phyloP scores from a whole-genome alignment of 2,113 vertebrate genomes.

The Circaetus cinerascens region DNA sequence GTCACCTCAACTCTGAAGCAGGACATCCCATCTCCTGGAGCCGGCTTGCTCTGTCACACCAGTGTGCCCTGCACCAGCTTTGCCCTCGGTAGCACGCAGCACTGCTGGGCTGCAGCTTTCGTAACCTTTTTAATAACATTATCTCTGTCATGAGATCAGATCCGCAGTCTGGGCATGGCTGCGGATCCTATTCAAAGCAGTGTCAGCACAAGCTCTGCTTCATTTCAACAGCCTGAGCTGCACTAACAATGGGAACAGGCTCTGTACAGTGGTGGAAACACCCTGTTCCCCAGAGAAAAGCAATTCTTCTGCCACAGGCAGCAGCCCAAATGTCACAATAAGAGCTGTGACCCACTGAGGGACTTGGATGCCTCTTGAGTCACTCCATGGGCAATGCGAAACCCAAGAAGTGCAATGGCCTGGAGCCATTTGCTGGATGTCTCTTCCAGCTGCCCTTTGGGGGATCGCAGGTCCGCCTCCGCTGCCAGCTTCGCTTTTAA shows the following conservation, averaged over 20 bases:
- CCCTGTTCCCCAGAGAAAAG: neutral
- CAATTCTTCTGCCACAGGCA: neutral
- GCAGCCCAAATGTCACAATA: neutral
- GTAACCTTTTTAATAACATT: neutral
- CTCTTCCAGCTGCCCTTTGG: neutral
- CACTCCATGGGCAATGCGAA: neutral
- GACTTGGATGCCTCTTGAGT: neutral
- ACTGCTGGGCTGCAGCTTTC: neutral
- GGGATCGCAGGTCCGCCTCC: fast-evolving
- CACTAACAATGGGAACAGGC: neutral
- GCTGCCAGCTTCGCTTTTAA: neutral
- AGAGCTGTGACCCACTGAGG: neutral
- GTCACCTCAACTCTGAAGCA: neutral
- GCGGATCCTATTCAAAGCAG: neutral
- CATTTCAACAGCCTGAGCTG: neutral
- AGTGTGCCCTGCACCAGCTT: neutral
- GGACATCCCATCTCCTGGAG: neutral
- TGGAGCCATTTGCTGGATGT: neutral
- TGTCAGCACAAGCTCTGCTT: constrained; percentile 9
- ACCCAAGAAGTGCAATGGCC: neutral
- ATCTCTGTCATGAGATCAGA: neutral
- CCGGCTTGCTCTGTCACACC: fast-evolving
- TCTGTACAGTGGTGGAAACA: neutral
- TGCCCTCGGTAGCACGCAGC: neutral
- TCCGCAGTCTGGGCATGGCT: neutral